Evolutionary conservation across 2,797 vertebrate genomes (phyloP), one percentile per base, ranked within the genome.

Genomic region (Poeciliopsis paucimaculata): DNA sequence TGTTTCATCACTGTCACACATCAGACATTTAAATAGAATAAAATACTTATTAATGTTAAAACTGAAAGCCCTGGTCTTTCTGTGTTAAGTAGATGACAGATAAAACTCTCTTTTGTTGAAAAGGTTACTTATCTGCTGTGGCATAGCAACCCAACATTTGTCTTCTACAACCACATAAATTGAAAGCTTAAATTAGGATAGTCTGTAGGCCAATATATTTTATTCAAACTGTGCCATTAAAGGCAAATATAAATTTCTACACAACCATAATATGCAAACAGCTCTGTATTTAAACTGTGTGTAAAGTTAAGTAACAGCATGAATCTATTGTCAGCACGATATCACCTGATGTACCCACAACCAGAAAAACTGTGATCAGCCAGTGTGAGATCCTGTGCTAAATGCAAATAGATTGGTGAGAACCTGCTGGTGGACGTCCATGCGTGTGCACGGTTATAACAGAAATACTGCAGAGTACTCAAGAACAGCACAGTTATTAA

Each of bases 401-500:
- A 60, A 77, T 78, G 77, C 51, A 88, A 79, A 81, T 85, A 26
- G 18, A 57, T 74, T 41, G 2, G 26, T 82, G 74, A 64, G 70
- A 74, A 51, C 16, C 31, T 55, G 64, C 39, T 68, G 11, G 36
- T 70, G 71, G 34, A 73, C 43, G 53, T 80, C 15, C 34, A 5
- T 20, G 57, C 75, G 16, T 60, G 49, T 18, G 12, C 72, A 49
- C 45, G 62, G 70, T 75, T 74, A 39, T 18, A 26, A 57, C 85
- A 84, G 77, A 82, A 84, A 87, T 86, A 79, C 85, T 75, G 74
- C 73, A 78, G 73, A 80, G 84, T 87, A 70, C 77, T 89, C 66
- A 85, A 80, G 87, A 84, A 82, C 83, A 88, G 82, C 49, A 13
- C 36, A 15, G 77, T 84, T 92, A 89, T 88, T 86, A 90, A 89